These are phyloP conservation scores for Acinonyx jubatus DNA, from an alignment of 2,113 vertebrate species.

Conservation along the genomic window DNA sequence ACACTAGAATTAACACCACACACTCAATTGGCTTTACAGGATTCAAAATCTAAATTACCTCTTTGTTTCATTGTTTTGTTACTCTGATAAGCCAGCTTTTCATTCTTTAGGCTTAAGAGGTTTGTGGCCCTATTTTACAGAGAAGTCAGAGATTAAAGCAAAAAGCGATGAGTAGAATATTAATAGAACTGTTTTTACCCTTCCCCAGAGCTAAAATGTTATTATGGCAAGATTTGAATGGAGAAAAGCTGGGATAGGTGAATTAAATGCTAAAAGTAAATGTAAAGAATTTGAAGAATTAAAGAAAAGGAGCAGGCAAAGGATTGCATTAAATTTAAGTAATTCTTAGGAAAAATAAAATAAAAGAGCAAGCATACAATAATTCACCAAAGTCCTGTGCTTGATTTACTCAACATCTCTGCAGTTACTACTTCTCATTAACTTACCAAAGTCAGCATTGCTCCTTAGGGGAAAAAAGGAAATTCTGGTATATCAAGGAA, in stretches of 20 bases:
- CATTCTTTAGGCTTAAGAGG: constrained; percentile 39
- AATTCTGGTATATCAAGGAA: constrained; percentile 48
- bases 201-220: not conserved
- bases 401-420: constrained; percentile 23
- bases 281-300: not conserved
- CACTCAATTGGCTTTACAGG: constrained; percentile 7
- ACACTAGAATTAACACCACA: constrained; percentile 44
- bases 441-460: constrained; percentile 54
- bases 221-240: not conserved
- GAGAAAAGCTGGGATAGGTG: not conserved
- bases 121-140: constrained; percentile 45
- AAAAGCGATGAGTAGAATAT: constrained; percentile 32
- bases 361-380: constrained; percentile 21
- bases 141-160: constrained; percentile 41
- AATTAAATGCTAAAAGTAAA: constrained; percentile 36
- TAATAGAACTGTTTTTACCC: not conserved
- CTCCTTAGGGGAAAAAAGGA: constrained; percentile 37
- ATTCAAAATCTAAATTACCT: constrained; percentile 54
- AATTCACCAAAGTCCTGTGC: constrained; percentile 23
- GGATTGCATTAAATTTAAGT: constrained; percentile 26
- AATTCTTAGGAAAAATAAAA: constrained; percentile 11
- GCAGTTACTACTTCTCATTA: constrained; percentile 62
- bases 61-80: constrained; percentile 54
- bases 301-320: constrained; percentile 33
- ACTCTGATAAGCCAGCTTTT: constrained; percentile 10